Conservation (phyloP, 2,797 vertebrate species). For the Tragopan temminckii region DNA sequence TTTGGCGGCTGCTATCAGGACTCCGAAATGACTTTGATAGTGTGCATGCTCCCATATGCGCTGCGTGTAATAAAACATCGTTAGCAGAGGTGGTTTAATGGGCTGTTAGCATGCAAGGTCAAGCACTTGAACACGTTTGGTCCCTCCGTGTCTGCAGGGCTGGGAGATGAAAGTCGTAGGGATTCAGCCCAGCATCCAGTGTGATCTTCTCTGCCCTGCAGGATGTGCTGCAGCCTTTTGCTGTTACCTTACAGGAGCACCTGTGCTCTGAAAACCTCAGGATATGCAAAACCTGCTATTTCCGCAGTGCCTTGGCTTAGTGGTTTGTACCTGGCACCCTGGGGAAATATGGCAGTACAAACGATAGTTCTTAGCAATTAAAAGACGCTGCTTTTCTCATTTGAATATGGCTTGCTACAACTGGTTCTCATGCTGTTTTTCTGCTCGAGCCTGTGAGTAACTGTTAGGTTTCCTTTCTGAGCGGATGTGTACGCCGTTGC, state of each 20-base stretch:
- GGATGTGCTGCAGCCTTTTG: neutral
- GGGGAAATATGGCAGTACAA: neutral
- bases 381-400: neutral
- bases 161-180: neutral
- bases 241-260: neutral
- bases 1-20: slow-evolving; percentile 10
- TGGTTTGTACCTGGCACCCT: neutral
- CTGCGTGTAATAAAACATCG: neutral
- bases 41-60: neutral
- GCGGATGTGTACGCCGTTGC: neutral
- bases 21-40: slow-evolving; percentile 16
- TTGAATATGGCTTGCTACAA: neutral
- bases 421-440: rapidly evolving
- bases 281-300: neutral
- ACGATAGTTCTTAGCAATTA: neutral
- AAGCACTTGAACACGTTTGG: rapidly evolving
- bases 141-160: neutral
- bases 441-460: rapidly evolving
- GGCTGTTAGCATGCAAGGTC: slow-evolving; percentile 29
- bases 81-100: neutral
- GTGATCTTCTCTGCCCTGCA: rapidly evolving
- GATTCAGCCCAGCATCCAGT: neutral
- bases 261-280: neutral
- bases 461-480: neutral
- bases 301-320: rapidly evolving